Conservation (phyloP, 2,888 invertebrate genomes). For the Hofmannophila pseudospretella region DNA sequence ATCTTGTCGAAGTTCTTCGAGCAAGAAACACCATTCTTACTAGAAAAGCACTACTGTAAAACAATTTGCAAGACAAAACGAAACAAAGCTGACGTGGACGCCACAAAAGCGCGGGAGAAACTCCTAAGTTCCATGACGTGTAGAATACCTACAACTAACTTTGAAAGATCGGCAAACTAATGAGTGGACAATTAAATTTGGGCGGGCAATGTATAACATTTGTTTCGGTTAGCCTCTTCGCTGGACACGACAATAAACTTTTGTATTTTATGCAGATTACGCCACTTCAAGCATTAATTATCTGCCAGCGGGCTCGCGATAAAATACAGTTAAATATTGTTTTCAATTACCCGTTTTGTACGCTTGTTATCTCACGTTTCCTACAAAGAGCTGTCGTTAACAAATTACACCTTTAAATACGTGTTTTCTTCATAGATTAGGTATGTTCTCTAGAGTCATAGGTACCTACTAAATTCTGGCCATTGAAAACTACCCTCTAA, state of each 20-base stretch:
- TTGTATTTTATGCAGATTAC: slow-evolving; percentile 18
- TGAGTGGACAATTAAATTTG: slow-evolving; percentile 52
- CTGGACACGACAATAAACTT: slow-evolving; percentile 7
- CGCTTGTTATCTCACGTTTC: slow-evolving; percentile 23
- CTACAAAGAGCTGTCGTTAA: slow-evolving; percentile 18
- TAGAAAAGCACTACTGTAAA: too few species aligned
- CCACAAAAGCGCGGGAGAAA: too few species aligned
- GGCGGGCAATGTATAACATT: slow-evolving; percentile 45
- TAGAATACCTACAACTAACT: too few species aligned
- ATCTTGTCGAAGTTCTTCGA: too few species aligned
- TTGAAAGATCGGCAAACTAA: slow-evolving; percentile 33
- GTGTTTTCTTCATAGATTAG: too few species aligned
- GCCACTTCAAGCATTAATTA: slow-evolving; percentile 22
- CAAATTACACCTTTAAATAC: slow-evolving; percentile 16
- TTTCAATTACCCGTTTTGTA: slow-evolving; percentile 29
- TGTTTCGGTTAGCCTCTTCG: slow-evolving; percentile 22
- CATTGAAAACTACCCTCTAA: too few species aligned
- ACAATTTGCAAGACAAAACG: too few species aligned
- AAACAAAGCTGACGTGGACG: too few species aligned
- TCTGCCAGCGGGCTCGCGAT: slow-evolving; percentile 20
- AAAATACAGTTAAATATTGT: slow-evolving; percentile 27
- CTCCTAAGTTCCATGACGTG: too few species aligned
- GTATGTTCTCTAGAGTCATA: too few species aligned
- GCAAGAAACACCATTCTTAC: too few species aligned
- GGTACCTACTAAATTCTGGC: too few species aligned